phyloP scores from a whole-genome alignment of 2,113 vertebrate species.

The Cochlearius cochlearius region DNA sequence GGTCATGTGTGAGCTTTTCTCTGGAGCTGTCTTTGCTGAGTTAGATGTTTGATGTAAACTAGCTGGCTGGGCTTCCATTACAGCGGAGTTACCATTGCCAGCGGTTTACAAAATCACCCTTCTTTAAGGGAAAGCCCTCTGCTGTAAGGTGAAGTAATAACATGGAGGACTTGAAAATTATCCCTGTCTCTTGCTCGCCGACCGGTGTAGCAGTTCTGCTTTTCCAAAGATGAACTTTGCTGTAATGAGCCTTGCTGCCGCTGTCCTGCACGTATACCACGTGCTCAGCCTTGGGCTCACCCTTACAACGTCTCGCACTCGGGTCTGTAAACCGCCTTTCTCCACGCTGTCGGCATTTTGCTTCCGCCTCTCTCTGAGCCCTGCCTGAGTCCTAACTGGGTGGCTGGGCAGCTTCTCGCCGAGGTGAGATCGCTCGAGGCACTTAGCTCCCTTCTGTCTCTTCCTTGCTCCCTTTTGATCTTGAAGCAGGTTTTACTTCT shows the following conservation, averaged over 20 bases:
- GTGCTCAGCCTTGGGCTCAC: background rate
- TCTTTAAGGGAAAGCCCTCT: background rate
- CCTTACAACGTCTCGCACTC: background rate
- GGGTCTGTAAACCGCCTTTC: rapidly evolving
- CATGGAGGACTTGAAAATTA: background rate
- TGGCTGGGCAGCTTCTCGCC: background rate
- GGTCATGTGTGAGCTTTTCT: background rate
- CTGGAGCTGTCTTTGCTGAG: background rate
- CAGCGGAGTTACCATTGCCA: background rate
- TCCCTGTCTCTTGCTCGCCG: background rate
- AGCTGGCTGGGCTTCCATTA: background rate
- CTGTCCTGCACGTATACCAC: background rate
- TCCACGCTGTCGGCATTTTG: background rate
- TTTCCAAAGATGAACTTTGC: background rate
- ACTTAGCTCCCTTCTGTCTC: background rate
- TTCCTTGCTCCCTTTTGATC: background rate
- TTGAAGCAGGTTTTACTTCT: background rate
- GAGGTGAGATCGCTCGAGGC: background rate
- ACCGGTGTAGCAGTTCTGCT: background rate
- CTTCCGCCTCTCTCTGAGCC: background rate
- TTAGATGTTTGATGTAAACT: background rate
- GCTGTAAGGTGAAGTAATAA: background rate
- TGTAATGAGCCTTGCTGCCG: background rate
- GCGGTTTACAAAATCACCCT: background rate
- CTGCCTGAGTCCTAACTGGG: background rate